Percentiles rank a stretch among this genome's conserved stretches.
phyloP scores from a whole-genome alignment of 2,113 vertebrate genomes.

The Notechis scutatus region DNA sequence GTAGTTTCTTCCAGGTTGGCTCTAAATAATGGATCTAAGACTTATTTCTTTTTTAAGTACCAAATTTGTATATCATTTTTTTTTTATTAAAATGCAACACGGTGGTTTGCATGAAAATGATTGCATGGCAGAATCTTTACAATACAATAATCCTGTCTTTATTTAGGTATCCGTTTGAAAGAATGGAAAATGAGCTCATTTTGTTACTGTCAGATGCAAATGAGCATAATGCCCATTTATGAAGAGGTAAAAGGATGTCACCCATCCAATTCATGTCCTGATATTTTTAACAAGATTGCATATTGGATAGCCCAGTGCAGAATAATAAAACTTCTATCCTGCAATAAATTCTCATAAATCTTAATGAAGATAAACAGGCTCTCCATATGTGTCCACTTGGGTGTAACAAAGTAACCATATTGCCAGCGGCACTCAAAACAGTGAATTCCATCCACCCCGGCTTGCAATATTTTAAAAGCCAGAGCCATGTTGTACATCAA shows the following conservation, averaged over 20 bases:
- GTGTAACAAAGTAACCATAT: not conserved
- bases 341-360: not conserved
- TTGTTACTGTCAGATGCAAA: not conserved
- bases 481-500: not conserved
- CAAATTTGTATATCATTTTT: not conserved
- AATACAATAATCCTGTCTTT: not conserved
- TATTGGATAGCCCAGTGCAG: not conserved
- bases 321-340: not conserved
- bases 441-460: not conserved
- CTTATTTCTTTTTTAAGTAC: not conserved
- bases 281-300: not conserved
- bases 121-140: not conserved
- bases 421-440: not conserved
- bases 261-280: constrained; percentile 27
- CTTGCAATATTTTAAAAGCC: not conserved
- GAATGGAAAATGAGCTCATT: not conserved
- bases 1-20: not conserved
- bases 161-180: not conserved
- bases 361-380: constrained; percentile 15
- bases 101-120: not conserved
- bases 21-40: not conserved
- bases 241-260: not conserved
- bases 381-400: not conserved
- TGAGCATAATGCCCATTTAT: constrained; percentile 34
- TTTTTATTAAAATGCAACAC: not conserved